Evolutionary conservation across 2,888 invertebrate species (phyloP), one percentile per base, ranked within the genome.

Genomic region (Ophion costatus): DNA sequence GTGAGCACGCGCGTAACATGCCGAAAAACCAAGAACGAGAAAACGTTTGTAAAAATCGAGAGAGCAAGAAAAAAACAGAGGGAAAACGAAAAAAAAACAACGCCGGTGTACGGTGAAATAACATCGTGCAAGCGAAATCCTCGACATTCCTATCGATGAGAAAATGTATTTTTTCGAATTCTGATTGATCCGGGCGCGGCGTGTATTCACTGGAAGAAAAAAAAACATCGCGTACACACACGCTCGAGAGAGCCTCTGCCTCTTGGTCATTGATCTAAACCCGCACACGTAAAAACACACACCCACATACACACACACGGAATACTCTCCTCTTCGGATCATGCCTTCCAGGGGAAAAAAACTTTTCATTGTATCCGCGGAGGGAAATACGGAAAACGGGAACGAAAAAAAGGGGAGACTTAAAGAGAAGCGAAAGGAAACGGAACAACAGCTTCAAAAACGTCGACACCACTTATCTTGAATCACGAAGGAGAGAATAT

Each of bases 401-500:
- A 11, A 3, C 10, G 45, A 9, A 14, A 14, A 0, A 76, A 77
- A 78, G 78, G 79, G 85, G 85, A 81, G 64, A 70, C 77, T 77
- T 51, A 84, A 82, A 79, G 75, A 87, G 87, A 86, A 87, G 84
- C 81, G 86, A 73, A 87, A 57, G 77, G 85, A 81, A 82, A 83
- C 57, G 75, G 82, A 82, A 86, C 79, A 84, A 83, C 86, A 83
- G 85, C 79, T 83, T 86, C 83, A 86, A 87, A 89, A 89, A 90
- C 93, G 93, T 93, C 92, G 93, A 93, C 93, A 93, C 93, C 93
- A 93, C 93, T 92, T 91, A 90, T 91, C 89, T 92, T 92, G 91
- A 87, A 90, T 90, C 88, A 91, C 89, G 91, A 91, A 86, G 80
- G 42, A 86, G 83, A 84, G 63, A 83, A 81, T 51, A 79, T 83